phyloP scores from a whole-genome alignment of 2,113 vertebrate species.

The Mormyrus lacerda region DNA sequence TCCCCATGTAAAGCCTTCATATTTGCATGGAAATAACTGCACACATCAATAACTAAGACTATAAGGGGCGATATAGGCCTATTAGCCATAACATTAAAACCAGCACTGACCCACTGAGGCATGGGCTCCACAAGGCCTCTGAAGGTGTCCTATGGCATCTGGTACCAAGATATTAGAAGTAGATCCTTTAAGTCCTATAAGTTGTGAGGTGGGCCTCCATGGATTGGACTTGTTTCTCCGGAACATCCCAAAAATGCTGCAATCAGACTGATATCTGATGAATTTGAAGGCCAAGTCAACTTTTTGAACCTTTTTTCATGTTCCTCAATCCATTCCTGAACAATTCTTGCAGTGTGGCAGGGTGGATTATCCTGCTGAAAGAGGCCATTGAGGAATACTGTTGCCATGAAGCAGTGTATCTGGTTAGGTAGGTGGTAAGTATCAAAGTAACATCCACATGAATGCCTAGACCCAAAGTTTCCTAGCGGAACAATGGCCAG shows the following conservation, averaged over 20 bases:
- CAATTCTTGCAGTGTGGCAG: neutral
- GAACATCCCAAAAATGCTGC: neutral
- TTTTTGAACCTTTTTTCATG: neutral
- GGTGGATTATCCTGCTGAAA: neutral
- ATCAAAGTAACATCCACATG: neutral
- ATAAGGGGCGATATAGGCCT: neutral
- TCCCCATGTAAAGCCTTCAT: neutral
- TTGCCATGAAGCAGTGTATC: neutral
- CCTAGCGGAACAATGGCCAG: neutral
- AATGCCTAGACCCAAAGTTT: neutral
- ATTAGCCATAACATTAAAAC: neutral
- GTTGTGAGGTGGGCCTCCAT: neutral
- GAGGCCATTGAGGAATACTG: neutral
- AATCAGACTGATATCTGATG: neutral
- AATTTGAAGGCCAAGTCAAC: neutral
- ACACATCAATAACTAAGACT: neutral
- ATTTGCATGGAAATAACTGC: constrained; percentile 2
- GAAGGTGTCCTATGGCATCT: neutral
- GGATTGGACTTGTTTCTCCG: neutral
- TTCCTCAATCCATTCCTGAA: neutral
- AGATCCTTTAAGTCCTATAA: neutral
- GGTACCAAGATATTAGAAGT: neutral
- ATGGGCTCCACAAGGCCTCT: neutral
- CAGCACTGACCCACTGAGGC: neutral
- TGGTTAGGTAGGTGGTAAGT: neutral